Conservation (phyloP, 2,888 invertebrate species). For the Apamea anceps region DNA sequence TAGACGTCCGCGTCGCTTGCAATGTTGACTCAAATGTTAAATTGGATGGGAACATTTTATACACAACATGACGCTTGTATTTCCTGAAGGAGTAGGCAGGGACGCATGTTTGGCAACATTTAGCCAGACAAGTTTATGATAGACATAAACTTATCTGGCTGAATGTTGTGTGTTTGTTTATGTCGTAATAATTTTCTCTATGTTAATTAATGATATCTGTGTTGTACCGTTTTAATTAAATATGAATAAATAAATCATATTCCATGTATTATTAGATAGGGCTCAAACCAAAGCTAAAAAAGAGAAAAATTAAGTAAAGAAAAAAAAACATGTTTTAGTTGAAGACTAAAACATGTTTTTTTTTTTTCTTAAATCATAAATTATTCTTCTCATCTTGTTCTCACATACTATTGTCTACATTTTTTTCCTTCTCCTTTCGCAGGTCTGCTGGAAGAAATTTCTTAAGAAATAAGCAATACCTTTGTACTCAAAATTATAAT, state of each 20-base stretch:
- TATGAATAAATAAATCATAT: not conserved
- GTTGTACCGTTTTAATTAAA: not conserved
- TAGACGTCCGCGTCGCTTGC: conserved; percentile 27
- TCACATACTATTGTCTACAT: not conserved
- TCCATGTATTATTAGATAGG: no score
- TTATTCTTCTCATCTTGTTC: not conserved
- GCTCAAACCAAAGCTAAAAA: not conserved
- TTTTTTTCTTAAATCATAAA: not conserved
- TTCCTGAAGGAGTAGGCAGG: not conserved
- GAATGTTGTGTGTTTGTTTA: not conserved
- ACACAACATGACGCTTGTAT: not conserved
- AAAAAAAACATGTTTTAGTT: not conserved
- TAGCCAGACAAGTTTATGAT: not conserved
- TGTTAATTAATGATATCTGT: not conserved
- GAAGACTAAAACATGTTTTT: no score
- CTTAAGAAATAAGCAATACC: not conserved
- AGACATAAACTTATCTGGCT: no score
- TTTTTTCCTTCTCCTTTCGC: not conserved
- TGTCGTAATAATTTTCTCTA: not conserved
- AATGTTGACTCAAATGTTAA: conserved; percentile 31
- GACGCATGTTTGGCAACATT: not conserved
- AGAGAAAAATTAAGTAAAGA: no score
- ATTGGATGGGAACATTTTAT: conserved; percentile 33
- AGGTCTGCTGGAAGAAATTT: not conserved
- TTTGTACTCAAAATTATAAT: not conserved